Evolutionary conservation across 2,113 vertebrate genomes (phyloP).

Genomic region (Cairina moschata): DNA sequence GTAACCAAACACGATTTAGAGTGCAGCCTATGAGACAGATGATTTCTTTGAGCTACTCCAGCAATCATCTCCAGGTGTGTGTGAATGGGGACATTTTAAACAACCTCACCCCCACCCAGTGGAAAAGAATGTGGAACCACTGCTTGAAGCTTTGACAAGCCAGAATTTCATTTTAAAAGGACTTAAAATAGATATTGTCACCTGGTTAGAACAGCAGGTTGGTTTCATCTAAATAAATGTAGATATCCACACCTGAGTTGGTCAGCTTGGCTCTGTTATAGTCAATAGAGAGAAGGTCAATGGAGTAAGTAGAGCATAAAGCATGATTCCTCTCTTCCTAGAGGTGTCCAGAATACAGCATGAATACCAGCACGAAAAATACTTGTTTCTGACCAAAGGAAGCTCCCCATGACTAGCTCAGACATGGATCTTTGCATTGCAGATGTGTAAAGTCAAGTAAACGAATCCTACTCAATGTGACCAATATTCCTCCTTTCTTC

Average conservation of each 20-base stretch:
- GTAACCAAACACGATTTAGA: not conserved
- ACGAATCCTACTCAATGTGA: not conserved
- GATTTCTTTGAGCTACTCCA: slow-evolving; percentile 8
- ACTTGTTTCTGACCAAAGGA: slow-evolving; percentile 2
- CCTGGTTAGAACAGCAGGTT: not conserved
- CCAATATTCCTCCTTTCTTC: not conserved
- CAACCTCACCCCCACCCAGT: not conserved
- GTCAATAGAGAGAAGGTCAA: not conserved
- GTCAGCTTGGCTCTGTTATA: not conserved
- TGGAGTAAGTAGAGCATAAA: not conserved
- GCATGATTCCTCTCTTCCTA: not conserved
- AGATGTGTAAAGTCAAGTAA: slow-evolving; percentile 15
- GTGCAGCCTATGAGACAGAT: not conserved
- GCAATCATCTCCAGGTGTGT: not conserved
- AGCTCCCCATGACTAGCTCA: not conserved
- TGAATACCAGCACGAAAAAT: not conserved
- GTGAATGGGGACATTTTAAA: not conserved
- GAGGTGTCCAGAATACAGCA: not conserved
- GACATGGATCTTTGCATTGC: not conserved
- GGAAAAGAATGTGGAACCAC: not conserved
- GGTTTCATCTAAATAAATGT: not conserved
- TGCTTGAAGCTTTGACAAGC: not conserved
- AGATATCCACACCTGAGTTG: not conserved
- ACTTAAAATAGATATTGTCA: not conserved
- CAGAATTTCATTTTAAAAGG: not conserved